Base-by-base conservation (phyloP, 2,888 invertebrate genomes). In the Hirtodrosophila confusa region DNA sequence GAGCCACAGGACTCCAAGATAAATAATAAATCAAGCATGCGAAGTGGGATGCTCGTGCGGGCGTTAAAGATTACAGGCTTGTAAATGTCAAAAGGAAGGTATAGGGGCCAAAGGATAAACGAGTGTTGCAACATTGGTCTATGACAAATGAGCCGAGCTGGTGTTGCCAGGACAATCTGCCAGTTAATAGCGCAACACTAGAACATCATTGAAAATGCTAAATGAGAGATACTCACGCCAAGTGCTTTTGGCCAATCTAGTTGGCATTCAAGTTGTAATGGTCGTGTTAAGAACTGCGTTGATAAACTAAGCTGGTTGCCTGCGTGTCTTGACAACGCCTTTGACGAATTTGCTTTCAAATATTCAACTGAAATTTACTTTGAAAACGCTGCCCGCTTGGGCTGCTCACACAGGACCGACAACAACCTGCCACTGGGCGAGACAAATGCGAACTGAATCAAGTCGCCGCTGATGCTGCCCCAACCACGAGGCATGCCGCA, bases 351-450 rank as follows among this genome's bases (percentile, higher is more conserved):
- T 11, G 35, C 45, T 50, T 77, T 77, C 61, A 80, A 80, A 77
- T 72, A 47, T 43, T 17, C 56, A 77, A 75, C 77, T 64, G 71
- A 61, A 61, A 45, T 45, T 60, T 58, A 41, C 56, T 62, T 63
- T 11, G 53, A 39, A 41, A 24, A 48, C 23, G 49, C 43, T 43
- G 50, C 41, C 17, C 53, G 39, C 10, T 51, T 23, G 11, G 17
- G 17, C n/a, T 23, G 33, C 35, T 44, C 29, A 40, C 33, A 49
- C 36, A 50, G 50, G 43, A 45, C 43, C 27, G 47, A 49, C 55
- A n/a, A 69, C 73, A 68, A 82, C 80, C 76, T 76, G 85, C 78
- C 69, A 71, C 82, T 80, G 68, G 76, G 80, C 76, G 74, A 73
- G 66, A 75, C 71, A 66, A 73, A 80, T 50, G 69, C 64, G 62